Evolutionary conservation across 1,140 invertebrate genomes (phyloP).

Genomic region (Neodiprion pinetum): DNA sequence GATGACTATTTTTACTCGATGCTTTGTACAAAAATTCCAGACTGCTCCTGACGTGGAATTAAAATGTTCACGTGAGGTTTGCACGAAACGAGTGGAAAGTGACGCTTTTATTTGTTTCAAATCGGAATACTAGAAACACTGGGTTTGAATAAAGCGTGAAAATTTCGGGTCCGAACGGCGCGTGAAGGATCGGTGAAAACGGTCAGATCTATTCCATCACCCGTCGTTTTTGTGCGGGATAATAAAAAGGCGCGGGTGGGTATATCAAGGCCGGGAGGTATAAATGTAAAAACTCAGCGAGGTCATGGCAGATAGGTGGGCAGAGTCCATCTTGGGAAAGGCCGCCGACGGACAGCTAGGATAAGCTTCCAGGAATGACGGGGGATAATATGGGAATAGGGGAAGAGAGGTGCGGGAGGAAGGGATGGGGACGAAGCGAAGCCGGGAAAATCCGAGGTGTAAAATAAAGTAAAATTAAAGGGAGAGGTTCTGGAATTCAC

Average conservation of each 20-base stretch:
- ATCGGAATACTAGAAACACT: no score
- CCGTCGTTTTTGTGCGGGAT: not conserved
- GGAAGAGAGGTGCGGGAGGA: not conserved
- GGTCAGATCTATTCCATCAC: no score
- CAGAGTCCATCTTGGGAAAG: not conserved
- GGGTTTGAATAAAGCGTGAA: no score
- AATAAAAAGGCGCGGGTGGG: not conserved
- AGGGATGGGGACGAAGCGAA: not conserved
- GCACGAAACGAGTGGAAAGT: no score
- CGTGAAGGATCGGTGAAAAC: no score
- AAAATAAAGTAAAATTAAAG: not conserved
- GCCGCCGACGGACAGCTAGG: constrained; percentile 3
- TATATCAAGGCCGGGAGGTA: not conserved
- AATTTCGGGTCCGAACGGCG: no score
- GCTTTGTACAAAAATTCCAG: no score
- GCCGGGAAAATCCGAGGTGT: not conserved
- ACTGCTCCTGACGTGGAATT: no score
- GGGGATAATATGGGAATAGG: not conserved
- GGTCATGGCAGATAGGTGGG: not conserved
- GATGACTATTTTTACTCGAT: no score
- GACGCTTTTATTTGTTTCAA: no score
- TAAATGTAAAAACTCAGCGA: not conserved
- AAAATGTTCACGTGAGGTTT: no score
- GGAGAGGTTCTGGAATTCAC: not conserved
- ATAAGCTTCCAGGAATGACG: constrained; percentile 1